Evolutionary conservation across 2,113 vertebrate species (phyloP).

Genomic region (Penelope pileata): DNA sequence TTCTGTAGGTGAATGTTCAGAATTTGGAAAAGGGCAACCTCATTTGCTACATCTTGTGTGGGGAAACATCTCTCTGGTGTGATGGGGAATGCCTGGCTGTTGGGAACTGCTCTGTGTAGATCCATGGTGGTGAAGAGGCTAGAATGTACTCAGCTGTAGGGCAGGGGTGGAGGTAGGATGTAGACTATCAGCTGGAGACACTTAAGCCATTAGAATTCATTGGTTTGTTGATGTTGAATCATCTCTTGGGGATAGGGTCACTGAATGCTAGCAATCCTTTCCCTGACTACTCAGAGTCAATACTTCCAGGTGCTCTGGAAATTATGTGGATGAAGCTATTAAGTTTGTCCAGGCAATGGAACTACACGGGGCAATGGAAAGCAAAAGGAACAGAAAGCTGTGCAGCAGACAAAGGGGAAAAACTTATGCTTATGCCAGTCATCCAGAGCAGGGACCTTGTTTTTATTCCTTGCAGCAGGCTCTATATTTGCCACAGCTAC

Average conservation of each 20-base stretch:
- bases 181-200: background rate
- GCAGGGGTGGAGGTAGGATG: background rate
- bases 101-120: background rate
- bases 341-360: background rate
- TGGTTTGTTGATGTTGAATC: background rate
- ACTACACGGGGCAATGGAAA: background rate
- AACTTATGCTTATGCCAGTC: background rate
- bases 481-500: background rate
- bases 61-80: background rate
- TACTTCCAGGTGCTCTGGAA: background rate
- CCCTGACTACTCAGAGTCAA: background rate
- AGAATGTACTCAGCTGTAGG: background rate
- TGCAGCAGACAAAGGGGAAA: background rate
- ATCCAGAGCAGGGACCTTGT: background rate
- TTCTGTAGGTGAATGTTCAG: background rate
- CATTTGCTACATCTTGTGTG: background rate
- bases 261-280: background rate
- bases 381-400: background rate
- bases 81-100: background rate
- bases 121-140: background rate
- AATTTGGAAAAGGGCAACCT: background rate
- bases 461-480: conserved; percentile 47
- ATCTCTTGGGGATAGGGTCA: background rate
- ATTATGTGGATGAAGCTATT: background rate
- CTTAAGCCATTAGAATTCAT: background rate